These are phyloP conservation scores for Pseudomyrmex pallidus DNA, from an alignment of 1,140 invertebrate species.

Conservation along the genomic window DNA sequence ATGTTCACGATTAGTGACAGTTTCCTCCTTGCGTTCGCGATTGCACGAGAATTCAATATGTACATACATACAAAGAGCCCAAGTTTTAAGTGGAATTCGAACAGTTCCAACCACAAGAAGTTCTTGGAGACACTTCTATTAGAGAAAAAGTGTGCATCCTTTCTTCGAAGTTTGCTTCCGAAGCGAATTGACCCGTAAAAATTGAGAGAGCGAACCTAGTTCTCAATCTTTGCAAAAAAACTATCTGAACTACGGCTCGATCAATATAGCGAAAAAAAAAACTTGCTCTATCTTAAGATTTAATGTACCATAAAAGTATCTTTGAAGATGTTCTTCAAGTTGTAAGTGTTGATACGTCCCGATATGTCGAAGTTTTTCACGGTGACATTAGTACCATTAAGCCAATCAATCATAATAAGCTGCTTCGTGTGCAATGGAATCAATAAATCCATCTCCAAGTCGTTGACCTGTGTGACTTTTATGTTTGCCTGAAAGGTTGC, in stretches of 20 bases:
- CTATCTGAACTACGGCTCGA: background rate
- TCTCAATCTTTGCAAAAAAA: too few relatives aligned
- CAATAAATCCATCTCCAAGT: slow-evolving; percentile 63
- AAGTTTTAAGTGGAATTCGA: too few relatives aligned
- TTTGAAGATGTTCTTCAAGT: slow-evolving; percentile 69
- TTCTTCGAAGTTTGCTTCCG: too few relatives aligned
- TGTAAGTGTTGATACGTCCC: slow-evolving; percentile 68
- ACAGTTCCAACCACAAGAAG: too few relatives aligned
- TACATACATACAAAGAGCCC: too few relatives aligned
- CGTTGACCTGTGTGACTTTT: slow-evolving; percentile 68
- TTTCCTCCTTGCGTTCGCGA: too few relatives aligned
- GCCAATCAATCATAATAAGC: slow-evolving; percentile 32
- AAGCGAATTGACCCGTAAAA: too few relatives aligned
- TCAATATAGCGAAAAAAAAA: background rate
- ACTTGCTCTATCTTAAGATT: background rate
- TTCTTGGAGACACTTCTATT: too few relatives aligned
- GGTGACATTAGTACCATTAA: slow-evolving; percentile 62
- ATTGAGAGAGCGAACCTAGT: too few relatives aligned
- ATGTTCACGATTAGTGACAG: too few relatives aligned
- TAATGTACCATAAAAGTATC: slow-evolving; percentile 77
- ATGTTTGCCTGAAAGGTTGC: slow-evolving; percentile 69
- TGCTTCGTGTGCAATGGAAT: slow-evolving; percentile 70
- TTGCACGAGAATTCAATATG: too few relatives aligned
- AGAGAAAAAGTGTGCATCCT: too few relatives aligned
- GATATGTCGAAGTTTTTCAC: slow-evolving; percentile 64